Evolutionary conservation across 1,140 invertebrate genomes (phyloP), one percentile per base, ranked within the genome.

Genomic region (Homarus americanus): DNA sequence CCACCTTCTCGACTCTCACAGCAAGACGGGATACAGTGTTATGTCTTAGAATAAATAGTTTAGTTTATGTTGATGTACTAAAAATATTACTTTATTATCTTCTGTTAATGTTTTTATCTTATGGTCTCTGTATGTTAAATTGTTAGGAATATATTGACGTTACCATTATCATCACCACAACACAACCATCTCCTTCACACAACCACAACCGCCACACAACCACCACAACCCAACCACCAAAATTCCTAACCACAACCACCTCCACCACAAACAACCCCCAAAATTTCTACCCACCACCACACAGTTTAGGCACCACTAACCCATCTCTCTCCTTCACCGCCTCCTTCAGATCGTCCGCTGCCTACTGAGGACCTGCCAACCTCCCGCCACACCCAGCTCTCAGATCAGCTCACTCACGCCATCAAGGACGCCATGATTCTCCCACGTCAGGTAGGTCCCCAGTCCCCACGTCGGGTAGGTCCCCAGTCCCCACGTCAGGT

Each of bases 391-490:
- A 38, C 87, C 79, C 87, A 78, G 5, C 72, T 83, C 32, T 63
- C 80, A 17, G 44, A 63, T 5, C 69, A 76, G n/a, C 38, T 89
- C 66, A 82, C 85, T 24, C 41, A 49, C 28, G 69, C 80, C 10
- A 28, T 83, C 32, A 44, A 83, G 10, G 72, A 90, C 79, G 80
- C 87, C 28, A 90, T 90, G 87, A 90, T 90, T 20, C 69, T 90
- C 34, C 87, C 87, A 5, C 3, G 49, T 2, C 79, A 90, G 80
- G 87, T 90, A 53, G 32, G 44, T 49, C 5, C 44, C 12, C 5
- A 7, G 44, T 49, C 44, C 12, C 12, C 44, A 49, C n/a, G n/a
- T n/a, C n/a, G n/a, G n/a, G n/a, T n/a, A n/a, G n/a, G n/a, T n/a
- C n/a, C n/a, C n/a, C n/a, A n/a, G n/a, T n/a, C n/a, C n/a, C n/a